Evolutionary conservation across 2,797 vertebrate genomes (phyloP).

Genomic region (Scolopax rusticola): DNA sequence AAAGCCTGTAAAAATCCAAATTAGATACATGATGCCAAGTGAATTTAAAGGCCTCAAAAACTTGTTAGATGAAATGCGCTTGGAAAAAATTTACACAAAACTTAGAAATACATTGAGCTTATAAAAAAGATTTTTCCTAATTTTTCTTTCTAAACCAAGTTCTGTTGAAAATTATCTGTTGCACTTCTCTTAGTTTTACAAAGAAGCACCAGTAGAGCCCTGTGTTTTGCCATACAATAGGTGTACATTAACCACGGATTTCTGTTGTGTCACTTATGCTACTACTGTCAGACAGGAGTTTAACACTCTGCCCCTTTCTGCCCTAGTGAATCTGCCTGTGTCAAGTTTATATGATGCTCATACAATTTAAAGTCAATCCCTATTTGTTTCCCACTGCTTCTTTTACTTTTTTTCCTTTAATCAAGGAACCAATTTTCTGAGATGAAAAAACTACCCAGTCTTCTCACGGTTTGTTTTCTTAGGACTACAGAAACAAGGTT

Average conservation of each 20-base stretch:
- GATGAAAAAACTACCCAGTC: background rate
- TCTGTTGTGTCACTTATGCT: too few species aligned
- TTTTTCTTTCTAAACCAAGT: background rate
- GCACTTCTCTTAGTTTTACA: background rate
- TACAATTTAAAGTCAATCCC: background rate
- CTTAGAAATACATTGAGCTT: background rate
- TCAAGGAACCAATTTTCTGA: background rate
- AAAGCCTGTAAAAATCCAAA: background rate
- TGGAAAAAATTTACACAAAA: background rate
- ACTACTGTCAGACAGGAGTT: background rate
- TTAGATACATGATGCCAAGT: background rate
- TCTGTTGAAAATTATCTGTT: background rate
- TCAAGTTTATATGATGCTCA: background rate
- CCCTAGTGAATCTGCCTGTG: background rate
- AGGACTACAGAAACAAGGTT: background rate
- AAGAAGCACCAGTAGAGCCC: background rate
- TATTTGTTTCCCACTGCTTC: background rate
- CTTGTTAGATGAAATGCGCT: background rate
- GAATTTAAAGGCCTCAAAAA: background rate
- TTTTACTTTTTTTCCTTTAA: background rate
- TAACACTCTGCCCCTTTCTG: background rate
- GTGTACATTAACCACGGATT: background rate
- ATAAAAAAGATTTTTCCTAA: background rate
- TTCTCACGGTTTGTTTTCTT: constrained; percentile 7
- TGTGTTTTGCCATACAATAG: background rate